Percentiles rank a stretch among this genome's conserved stretches.
Conservation (phyloP, 1,140 invertebrate genomes). For the Saxidomus purpurata region DNA sequence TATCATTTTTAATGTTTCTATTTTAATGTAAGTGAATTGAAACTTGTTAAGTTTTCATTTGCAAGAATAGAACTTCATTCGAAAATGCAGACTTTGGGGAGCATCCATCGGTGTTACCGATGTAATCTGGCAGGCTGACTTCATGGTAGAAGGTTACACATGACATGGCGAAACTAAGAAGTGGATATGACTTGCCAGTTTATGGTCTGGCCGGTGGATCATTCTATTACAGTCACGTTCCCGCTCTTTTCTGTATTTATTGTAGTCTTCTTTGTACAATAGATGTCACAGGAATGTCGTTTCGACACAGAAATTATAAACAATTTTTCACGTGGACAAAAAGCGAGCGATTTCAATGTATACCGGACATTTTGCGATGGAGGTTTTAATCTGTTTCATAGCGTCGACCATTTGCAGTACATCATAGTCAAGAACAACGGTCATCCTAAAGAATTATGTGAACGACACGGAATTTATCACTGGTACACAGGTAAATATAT, state of each 20-base stretch:
- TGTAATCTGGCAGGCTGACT: too few species aligned
- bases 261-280: conserved; percentile 60
- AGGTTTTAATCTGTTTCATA: conserved; percentile 17
- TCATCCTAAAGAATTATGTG: conserved; percentile 19
- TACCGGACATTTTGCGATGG: conserved; percentile 39
- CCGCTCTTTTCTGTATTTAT: conserved; percentile 66
- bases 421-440: neutral
- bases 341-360: conserved; percentile 64
- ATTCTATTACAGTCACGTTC: conserved; percentile 66
- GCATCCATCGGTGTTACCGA: too few species aligned
- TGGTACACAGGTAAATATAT: conserved; percentile 10
- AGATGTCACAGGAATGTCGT: conserved; percentile 51
- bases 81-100: too few species aligned
- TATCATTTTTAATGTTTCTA: too few species aligned
- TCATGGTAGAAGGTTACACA: too few species aligned
- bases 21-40: too few species aligned
- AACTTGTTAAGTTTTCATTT: too few species aligned
- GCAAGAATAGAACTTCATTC: too few species aligned
- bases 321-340: conserved; percentile 66
- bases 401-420: neutral
- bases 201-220: conserved; percentile 59
- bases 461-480: conserved; percentile 7
- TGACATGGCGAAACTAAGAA: neutral
- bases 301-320: conserved; percentile 42
- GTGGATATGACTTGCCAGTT: conserved; percentile 65